Conservation (phyloP, 2,888 invertebrate species). For the Ellobium chinense region DNA sequence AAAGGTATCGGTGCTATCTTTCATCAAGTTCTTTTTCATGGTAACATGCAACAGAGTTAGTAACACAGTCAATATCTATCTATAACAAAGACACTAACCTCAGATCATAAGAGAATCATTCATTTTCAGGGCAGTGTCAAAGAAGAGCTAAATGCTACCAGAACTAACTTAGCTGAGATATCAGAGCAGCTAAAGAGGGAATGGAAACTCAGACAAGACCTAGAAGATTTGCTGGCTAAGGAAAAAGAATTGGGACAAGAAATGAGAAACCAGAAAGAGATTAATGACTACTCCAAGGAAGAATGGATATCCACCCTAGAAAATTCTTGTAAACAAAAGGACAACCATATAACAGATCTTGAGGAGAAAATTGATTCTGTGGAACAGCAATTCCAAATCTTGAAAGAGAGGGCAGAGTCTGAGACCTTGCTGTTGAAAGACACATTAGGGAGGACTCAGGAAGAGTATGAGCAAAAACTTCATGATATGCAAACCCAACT, state of each 20-base stretch:
- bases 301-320: slow-evolving; percentile 53
- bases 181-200: slow-evolving; percentile 34
- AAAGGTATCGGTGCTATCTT: too few relatives aligned
- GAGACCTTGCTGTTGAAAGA: slow-evolving; percentile 10
- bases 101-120: too few relatives aligned
- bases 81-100: too few relatives aligned
- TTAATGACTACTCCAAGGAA: slow-evolving; percentile 6
- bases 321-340: slow-evolving; percentile 54
- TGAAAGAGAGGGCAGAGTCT: slow-evolving; percentile 37
- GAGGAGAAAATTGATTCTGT: slow-evolving; percentile 18
- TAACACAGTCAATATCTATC: too few relatives aligned
- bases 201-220: slow-evolving; percentile 13
- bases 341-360: slow-evolving; percentile 49
- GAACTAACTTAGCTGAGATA: slow-evolving; percentile 24
- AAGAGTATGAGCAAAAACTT: slow-evolving; percentile 12
- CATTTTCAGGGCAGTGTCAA: slow-evolving; percentile 35
- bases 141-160: slow-evolving; percentile 24
- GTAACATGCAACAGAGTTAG: too few relatives aligned
- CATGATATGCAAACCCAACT: slow-evolving; percentile 43
- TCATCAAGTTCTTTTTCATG: too few relatives aligned
- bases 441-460: slow-evolving; percentile 4
- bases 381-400: slow-evolving; percentile 19
- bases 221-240: slow-evolving; percentile 3
- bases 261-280: slow-evolving; percentile 29
- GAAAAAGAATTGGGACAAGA: slow-evolving; percentile 19